phyloP scores from a whole-genome alignment of 2,888 invertebrate species.

The Candidula unifasciata region DNA sequence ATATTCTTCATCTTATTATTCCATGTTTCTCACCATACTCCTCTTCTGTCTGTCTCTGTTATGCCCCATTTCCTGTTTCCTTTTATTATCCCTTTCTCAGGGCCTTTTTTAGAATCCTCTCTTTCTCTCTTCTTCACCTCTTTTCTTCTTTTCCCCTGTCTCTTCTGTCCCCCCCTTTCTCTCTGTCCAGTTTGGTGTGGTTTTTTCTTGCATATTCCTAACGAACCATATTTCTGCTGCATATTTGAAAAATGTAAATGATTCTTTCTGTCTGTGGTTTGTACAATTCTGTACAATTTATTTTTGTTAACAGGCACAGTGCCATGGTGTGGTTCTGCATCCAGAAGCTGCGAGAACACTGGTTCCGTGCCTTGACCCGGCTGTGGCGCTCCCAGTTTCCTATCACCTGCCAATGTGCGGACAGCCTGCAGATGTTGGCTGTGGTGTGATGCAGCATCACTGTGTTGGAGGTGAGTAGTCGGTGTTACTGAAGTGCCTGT shows the following conservation, averaged over 20 bases:
- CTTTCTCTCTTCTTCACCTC: not conserved
- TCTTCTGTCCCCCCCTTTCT: not conserved
- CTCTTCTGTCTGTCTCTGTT: not conserved
- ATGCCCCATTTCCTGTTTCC: not conserved
- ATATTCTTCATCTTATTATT: too few relatives aligned
- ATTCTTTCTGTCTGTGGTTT: not conserved
- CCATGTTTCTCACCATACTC: not conserved
- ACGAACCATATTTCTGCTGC: too few relatives aligned
- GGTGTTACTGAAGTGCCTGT: not conserved
- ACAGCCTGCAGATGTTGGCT: conserved; percentile 23
- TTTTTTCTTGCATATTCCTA: too few relatives aligned
- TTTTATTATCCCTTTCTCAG: not conserved
- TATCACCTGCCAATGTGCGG: not conserved
- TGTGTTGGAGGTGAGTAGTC: conserved; percentile 27
- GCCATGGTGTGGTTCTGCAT: conserved; percentile 37
- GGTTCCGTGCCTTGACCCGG: conserved; percentile 32
- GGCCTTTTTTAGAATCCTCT: not conserved
- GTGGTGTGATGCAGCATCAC: conserved; percentile 45
- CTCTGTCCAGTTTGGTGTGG: not conserved
- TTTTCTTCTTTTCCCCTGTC: not conserved
- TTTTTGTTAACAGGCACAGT: conserved; percentile 9
- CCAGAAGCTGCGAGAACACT: conserved; percentile 35
- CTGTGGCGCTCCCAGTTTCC: conserved; percentile 38
- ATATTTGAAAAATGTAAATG: too few relatives aligned
- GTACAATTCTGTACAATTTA: not conserved